These are phyloP conservation scores for Myxocyprinus asiaticus DNA, from an alignment of 2,113 vertebrate species.

Conservation along the genomic window DNA sequence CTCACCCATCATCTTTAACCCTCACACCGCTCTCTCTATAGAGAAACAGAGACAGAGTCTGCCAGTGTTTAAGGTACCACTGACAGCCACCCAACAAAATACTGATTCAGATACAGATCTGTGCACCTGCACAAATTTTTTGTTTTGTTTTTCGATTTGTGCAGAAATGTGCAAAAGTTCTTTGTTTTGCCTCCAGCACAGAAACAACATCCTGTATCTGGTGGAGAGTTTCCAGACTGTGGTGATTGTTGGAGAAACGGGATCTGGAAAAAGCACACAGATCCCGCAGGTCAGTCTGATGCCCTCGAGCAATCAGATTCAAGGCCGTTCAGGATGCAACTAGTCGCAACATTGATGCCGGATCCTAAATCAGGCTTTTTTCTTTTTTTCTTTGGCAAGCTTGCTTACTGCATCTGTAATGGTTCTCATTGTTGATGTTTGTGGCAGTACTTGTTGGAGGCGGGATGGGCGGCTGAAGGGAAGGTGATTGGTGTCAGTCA, in stretches of 20 bases:
- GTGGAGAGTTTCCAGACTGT: slow-evolving; percentile 95
- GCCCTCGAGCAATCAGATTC: neutral
- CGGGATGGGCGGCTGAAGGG: slow-evolving; percentile 94
- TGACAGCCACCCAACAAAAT: too few relatives aligned
- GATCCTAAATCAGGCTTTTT: too few relatives aligned
- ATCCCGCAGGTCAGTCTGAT: slow-evolving; percentile 85
- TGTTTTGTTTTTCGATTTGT: too few relatives aligned
- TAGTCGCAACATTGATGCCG: too few relatives aligned
- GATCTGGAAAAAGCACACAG: slow-evolving; percentile 96
- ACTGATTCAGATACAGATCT: too few relatives aligned
- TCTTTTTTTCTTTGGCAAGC: neutral
- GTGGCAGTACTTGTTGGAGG: slow-evolving; percentile 92
- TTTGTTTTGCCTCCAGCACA: slow-evolving; percentile 76
- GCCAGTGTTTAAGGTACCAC: slow-evolving; percentile 90
- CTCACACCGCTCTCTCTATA: slow-evolving; percentile 89
- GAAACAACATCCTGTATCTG: slow-evolving; percentile 96
- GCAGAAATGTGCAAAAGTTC: too few relatives aligned
- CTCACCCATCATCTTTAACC: slow-evolving; percentile 86
- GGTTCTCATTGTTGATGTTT: neutral
- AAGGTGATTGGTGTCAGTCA: slow-evolving; percentile 95
- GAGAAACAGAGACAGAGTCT: slow-evolving; percentile 97
- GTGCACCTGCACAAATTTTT: too few relatives aligned
- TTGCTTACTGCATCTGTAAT: too few relatives aligned
- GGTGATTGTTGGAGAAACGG: slow-evolving; percentile 95
- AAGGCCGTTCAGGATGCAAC: neutral